Evolutionary conservation across 1,140 invertebrate species (phyloP), one percentile per base, ranked within the genome.

Genomic region (Liolophura sinensis): DNA sequence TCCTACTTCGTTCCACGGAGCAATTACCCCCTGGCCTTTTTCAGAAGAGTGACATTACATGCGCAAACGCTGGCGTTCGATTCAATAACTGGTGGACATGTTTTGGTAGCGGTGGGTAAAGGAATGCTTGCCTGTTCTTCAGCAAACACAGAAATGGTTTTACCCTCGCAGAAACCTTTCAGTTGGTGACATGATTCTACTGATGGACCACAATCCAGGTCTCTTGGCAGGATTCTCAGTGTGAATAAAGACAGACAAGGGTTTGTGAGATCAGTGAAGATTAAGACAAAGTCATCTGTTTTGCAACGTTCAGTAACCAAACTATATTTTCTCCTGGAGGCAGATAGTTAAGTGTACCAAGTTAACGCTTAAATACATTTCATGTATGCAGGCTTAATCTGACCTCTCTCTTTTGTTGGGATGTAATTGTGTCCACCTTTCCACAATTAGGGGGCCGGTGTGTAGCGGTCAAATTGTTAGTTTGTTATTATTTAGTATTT

Each of bases 21-120:
- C n/a, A 24, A 9, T 9, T 62, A 12, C 61, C 61, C 14, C 61
- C 61, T 54, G 61, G 61, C 14, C 51, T 16, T 16, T 62, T 62
- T 52, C 46, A 62, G 18, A 52, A 25, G 49, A 18, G 15, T 22
- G 61, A 62, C 49, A 27, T 56, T 62, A 62, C 54, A 52, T 54
- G 46, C n/a, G 48, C n/a, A 16, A 52, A 15, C n/a, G 61, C 11
- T 62, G 61, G 61, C 11, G 61, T 12, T 27, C n/a, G 12, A 25
- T 62, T 14, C 46, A 62, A 25, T 52, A 62, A 18, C 15, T 52
- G 22, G 61, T 49, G 54, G 54, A 56, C 46, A 22, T 62, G 18
- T 62, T 62, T 25, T 62, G 61, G 61, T 11, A 9, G 15, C 51
- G 61, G 46, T 62, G 61, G 61, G 54, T 11, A 25, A 62, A 46